Percentiles rank a stretch among this genome's conserved stretches.
Evolutionary conservation across 1,140 invertebrate genomes (phyloP).

Genomic region (Rhagoletis pomonella): DNA sequence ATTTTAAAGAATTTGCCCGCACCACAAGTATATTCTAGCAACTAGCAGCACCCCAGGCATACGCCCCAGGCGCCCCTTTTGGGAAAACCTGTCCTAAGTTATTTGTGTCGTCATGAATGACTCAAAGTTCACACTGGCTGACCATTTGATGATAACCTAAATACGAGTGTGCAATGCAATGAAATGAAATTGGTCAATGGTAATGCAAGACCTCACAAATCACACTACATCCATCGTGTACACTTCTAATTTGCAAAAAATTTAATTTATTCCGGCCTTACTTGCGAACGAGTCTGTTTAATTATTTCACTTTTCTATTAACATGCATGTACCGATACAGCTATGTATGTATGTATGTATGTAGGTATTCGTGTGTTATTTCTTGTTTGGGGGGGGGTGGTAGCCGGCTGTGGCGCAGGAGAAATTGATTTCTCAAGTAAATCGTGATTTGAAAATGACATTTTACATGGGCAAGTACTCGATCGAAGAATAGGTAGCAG

Average conservation of each 20-base stretch:
- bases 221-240: conserved; percentile 35
- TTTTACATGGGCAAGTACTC: conserved; percentile 31
- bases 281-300: not conserved
- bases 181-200: conserved; percentile 5
- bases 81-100: too few species aligned
- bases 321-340: not conserved
- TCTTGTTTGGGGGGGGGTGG: not conserved
- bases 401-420: not conserved
- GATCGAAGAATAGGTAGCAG: not conserved
- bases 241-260: conserved; percentile 37
- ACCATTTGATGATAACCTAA: not conserved
- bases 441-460: conserved; percentile 38
- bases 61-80: too few species aligned
- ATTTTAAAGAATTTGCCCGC: too few species aligned
- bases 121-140: not conserved
- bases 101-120: not conserved
- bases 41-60: too few species aligned
- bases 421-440: conserved; percentile 43
- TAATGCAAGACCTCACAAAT: conserved; percentile 29
- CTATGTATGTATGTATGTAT: not conserved
- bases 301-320: not conserved
- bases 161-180: not conserved
- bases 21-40: too few species aligned
- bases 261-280: not conserved
- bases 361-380: not conserved